These are phyloP conservation scores for Argyra leucocephala DNA, from an alignment of 2,888 invertebrate genomes.

Conservation along the genomic window DNA sequence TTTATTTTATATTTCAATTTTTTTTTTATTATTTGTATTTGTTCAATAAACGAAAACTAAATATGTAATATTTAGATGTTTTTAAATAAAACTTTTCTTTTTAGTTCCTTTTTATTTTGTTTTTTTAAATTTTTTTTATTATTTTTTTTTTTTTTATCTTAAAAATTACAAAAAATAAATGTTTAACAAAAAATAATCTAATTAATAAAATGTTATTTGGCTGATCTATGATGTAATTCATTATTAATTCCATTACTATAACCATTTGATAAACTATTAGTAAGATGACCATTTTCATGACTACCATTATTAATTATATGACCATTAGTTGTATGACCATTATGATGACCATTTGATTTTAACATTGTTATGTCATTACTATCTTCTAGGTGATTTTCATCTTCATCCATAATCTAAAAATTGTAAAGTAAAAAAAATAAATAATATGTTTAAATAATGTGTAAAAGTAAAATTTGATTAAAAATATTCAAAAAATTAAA, in stretches of 20 bases:
- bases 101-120: neutral
- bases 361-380: constrained; percentile 25
- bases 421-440: too few relatives aligned
- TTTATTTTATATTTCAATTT: too few relatives aligned
- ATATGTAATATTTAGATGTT: neutral
- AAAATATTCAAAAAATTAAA: too few relatives aligned
- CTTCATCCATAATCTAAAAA: neutral
- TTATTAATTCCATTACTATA: constrained; percentile 38
- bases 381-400: neutral
- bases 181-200: neutral
- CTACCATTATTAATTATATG: constrained; percentile 34
- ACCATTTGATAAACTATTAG: constrained; percentile 37
- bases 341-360: too few relatives aligned
- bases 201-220: constrained; percentile 35
- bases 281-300: constrained; percentile 31
- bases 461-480: too few relatives aligned
- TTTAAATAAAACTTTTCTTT: neutral
- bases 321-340: constrained; percentile 26
- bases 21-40: neutral
- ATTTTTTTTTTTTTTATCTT: neutral
- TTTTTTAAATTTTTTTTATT: neutral
- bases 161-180: neutral
- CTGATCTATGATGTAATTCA: constrained; percentile 43
- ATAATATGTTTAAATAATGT: too few relatives aligned
- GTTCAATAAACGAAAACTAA: neutral